phyloP scores from a whole-genome alignment of 2,888 invertebrate genomes.

The Eledona agricola region DNA sequence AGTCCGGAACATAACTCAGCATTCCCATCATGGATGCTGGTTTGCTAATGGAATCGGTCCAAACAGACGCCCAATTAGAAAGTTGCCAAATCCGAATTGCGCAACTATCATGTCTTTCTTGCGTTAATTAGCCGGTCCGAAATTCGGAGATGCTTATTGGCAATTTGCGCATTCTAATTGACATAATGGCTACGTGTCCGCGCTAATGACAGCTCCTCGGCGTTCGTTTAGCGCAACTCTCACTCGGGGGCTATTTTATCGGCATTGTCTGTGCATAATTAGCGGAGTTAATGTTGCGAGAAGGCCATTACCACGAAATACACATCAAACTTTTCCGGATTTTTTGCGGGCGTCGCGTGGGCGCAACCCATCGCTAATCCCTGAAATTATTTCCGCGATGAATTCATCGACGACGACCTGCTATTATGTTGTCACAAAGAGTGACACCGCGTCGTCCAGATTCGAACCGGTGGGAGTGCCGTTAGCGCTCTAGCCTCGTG shows the following conservation, averaged over 20 bases:
- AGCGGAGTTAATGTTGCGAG: conserved; percentile 33
- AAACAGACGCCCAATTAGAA: conserved; percentile 23
- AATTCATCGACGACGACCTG: neutral
- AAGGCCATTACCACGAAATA: conserved; percentile 23
- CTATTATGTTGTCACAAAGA: too few species aligned
- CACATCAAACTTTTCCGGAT: conserved; percentile 4
- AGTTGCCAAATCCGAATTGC: conserved; percentile 25
- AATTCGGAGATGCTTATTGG: conserved; percentile 30
- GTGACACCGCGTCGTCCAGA: too few species aligned
- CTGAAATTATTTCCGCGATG: neutral
- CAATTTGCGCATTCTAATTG: conserved; percentile 33
- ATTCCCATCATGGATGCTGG: too few species aligned
- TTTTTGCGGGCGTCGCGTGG: conserved; percentile 3
- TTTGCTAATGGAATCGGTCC: too few species aligned
- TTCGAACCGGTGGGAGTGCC: too few species aligned
- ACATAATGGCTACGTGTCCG: conserved; percentile 29
- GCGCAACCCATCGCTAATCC: conserved; percentile 2
- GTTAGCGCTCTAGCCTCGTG: too few species aligned
- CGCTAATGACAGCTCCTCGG: conserved; percentile 29
- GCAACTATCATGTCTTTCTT: conserved; percentile 28
- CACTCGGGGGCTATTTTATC: conserved; percentile 33
- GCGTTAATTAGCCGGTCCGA: conserved; percentile 21
- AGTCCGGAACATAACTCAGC: too few species aligned
- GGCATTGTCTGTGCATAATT: conserved; percentile 30
- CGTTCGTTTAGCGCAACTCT: conserved; percentile 31